Evolutionary conservation across 2,888 invertebrate species (phyloP), one percentile per base, ranked within the genome.

Genomic region (Phytoseiulus persimilis): DNA sequence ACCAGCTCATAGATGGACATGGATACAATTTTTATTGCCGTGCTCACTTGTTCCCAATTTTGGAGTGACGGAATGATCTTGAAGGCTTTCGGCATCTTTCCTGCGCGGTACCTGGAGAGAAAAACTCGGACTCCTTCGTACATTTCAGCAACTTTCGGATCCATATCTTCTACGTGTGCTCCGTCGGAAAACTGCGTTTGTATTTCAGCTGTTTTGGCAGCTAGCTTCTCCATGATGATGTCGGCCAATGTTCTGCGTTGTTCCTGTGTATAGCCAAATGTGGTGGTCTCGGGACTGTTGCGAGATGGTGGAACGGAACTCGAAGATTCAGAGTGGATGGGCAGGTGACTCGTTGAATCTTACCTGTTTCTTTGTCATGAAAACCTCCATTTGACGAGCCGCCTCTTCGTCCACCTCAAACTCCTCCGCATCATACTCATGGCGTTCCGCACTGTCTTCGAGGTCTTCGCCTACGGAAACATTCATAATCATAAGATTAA

Each of bases 81-180:
- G 93, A 99, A 99, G 0, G 98, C 98, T 93, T 99, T 99, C 0
- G 99, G 99, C 83, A 99, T 94, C 94, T 98, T 98, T 33, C 99
- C 99, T 92, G 96, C 97, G 91, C 99, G 95, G 93, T 98, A 99
- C 91, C 95, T 96, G 0, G 93, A 91, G 91, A 99, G 94, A 0
- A 99, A 96, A 93, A 96, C 95, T 91, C 96, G 94, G 0, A 99
- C 97, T 90, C 96, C 96, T 93, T 96, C 95, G 93, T 97, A 99
- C 96, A 98, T 95, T 90, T 95, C 94, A 92, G 95, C 95, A 2
- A 98, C 92, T 90, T 93, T 91, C 94, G 92, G 92, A 93, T 98
- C 96, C 91, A 99, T 93, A 91, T 97, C 95, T 92, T 96, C 95
- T 92, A 96, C 93, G 91, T 91, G 91, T 92, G 92, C 92, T 90